phyloP scores from a whole-genome alignment of 2,888 invertebrate species.

The Pristionchus arcanus region DNA sequence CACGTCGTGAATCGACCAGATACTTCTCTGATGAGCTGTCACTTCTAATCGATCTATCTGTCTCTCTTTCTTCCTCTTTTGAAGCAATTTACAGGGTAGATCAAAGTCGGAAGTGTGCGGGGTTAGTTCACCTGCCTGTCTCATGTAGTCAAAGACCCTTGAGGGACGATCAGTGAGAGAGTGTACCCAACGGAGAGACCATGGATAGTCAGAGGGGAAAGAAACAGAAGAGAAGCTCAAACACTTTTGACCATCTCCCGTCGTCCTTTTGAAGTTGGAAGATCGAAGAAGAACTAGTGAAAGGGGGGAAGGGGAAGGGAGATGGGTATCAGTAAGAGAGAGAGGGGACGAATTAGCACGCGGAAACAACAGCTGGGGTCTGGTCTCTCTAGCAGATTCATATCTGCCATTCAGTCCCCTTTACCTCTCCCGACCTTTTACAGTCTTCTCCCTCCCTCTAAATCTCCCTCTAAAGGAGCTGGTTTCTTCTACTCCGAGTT shows the following conservation, averaged over 20 bases:
- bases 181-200: not conserved
- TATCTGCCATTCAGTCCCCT: slow-evolving; percentile 31
- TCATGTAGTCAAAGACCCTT: not conserved
- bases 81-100: not conserved
- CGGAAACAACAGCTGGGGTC: slow-evolving; percentile 38
- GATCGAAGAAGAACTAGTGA: not conserved
- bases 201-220: not conserved
- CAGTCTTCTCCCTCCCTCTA: not conserved
- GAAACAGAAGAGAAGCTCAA: slow-evolving; percentile 9
- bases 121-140: slow-evolving; percentile 5
- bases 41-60: not conserved
- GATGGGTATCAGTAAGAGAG: slow-evolving; percentile 17
- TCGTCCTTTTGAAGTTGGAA: slow-evolving; percentile 23
- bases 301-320: not conserved
- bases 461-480: too few relatives aligned
- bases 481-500: too few relatives aligned
- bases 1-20: not conserved
- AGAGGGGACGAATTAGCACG: not conserved
- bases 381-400: slow-evolving; percentile 5
- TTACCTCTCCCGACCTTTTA: not conserved
- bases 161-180: not conserved
- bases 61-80: not conserved
- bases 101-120: not conserved
- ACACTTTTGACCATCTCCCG: slow-evolving; percentile 20
- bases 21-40: not conserved